These are phyloP conservation scores for Chironomus riparius DNA, from an alignment of 2,888 invertebrate species.

Conservation along the genomic window DNA sequence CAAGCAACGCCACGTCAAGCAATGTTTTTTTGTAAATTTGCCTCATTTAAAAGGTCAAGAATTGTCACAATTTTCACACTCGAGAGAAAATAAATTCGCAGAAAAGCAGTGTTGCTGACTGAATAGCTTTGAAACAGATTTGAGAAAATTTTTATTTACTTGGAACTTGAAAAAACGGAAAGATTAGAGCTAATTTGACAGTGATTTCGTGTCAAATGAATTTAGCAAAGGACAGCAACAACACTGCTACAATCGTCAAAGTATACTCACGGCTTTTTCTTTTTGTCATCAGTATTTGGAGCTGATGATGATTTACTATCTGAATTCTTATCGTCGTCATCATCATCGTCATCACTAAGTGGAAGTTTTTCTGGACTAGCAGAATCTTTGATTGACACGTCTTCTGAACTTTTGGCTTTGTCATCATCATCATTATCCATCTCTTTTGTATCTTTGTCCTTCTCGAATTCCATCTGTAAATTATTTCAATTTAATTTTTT, in stretches of 20 bases:
- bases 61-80: too few relatives aligned
- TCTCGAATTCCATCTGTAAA: constrained; percentile 27
- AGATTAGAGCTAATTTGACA: not conserved
- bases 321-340: constrained; percentile 13
- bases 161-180: too few relatives aligned
- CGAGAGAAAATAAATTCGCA: too few relatives aligned
- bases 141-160: too few relatives aligned
- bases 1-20: too few relatives aligned
- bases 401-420: constrained; percentile 33
- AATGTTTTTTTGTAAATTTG: too few relatives aligned
- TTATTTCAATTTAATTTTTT: not conserved
- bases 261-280: constrained; percentile 19
- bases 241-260: too few relatives aligned
- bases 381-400: constrained; percentile 13
- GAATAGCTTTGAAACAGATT: too few relatives aligned
- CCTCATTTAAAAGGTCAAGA: too few relatives aligned
- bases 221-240: too few relatives aligned
- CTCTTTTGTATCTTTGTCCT: constrained; percentile 36
- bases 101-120: too few relatives aligned
- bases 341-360: constrained; percentile 14
- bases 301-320: constrained; percentile 21
- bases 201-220: too few relatives aligned
- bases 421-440: constrained; percentile 38
- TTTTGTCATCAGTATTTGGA: constrained; percentile 16
- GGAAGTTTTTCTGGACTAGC: constrained; percentile 22